A percentile compares a stretch with the other conserved stretches of the same genome.
These are phyloP conservation scores for Lordiphosa collinella DNA, from an alignment of 1,140 invertebrate species.

Conservation along the genomic window DNA sequence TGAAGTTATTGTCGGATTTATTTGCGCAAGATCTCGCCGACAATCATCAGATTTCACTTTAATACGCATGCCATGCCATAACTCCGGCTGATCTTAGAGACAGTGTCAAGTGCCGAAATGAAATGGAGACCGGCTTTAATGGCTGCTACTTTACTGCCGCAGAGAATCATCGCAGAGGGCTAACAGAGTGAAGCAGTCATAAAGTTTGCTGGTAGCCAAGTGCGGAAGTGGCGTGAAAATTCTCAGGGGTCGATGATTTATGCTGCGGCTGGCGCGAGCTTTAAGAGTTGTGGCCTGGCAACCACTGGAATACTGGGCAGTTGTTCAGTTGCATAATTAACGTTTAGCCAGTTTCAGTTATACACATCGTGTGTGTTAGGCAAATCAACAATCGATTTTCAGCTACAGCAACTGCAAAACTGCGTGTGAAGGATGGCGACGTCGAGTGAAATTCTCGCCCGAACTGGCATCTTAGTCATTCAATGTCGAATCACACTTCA, in stretches of 20 bases:
- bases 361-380: neutral
- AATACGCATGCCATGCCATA: constrained; percentile 12
- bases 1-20: constrained; percentile 11
- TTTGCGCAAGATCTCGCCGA: constrained; percentile 24
- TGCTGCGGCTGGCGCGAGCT: neutral
- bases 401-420: too few relatives aligned
- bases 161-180: constrained; percentile 7
- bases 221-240: constrained; percentile 44
- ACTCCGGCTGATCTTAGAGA: constrained; percentile 16
- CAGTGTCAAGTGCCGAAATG: constrained; percentile 14
- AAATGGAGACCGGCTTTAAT: constrained; percentile 21
- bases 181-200: constrained; percentile 2
- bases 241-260: constrained; percentile 28
- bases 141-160: constrained; percentile 20
- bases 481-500: constrained; percentile 1
- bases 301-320: too few relatives aligned
- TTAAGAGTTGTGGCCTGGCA: neutral
- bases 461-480: neutral
- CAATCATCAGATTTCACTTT: constrained; percentile 37
- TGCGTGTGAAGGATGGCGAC: neutral
- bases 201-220: neutral
- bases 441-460: constrained; percentile 10
- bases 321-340: too few relatives aligned
- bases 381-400: constrained; percentile 3
- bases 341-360: neutral